Percentiles rank a stretch among this genome's conserved stretches.
These are phyloP conservation scores for Drosophila asahinai DNA, from an alignment of 1,140 invertebrate species.

Conservation along the genomic window DNA sequence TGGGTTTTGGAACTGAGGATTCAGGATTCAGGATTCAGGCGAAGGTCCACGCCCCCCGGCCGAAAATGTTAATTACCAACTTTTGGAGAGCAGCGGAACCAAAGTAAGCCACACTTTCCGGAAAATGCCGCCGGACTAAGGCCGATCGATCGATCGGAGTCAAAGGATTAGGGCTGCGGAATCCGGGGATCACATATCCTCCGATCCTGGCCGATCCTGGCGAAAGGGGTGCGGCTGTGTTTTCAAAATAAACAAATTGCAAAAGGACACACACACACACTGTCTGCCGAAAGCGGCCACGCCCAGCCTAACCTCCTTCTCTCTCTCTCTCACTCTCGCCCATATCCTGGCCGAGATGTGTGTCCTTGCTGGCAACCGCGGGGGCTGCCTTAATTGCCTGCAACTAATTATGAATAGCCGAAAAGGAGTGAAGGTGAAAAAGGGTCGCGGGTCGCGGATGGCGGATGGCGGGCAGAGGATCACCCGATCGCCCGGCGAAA, in stretches of 20 bases:
- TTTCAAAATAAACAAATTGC: conserved; percentile 83
- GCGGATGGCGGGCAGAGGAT: background rate
- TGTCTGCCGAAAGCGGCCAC: conserved; percentile 18
- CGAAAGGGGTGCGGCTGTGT: conserved; percentile 79
- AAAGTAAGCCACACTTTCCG: conserved; percentile 82
- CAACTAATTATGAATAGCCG: conserved; percentile 80
- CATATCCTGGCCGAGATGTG: conserved; percentile 1
- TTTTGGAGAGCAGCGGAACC: conserved; percentile 69
- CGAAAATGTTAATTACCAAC: conserved; percentile 76
- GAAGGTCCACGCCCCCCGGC: conserved; percentile 11
- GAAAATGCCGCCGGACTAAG: conserved; percentile 59
- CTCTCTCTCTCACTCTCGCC: background rate
- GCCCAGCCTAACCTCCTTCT: conserved; percentile 30
- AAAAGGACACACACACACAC: conserved; percentile 47
- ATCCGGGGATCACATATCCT: conserved; percentile 43
- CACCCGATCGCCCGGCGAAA: background rate
- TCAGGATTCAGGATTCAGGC: conserved; percentile 1
- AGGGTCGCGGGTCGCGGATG: background rate
- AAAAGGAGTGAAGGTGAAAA: conserved; percentile 65
- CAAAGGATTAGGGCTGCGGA: conserved; percentile 68
- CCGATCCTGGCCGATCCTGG: conserved; percentile 6
- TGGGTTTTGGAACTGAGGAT: background rate
- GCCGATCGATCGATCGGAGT: conserved; percentile 50
- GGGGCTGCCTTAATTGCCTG: conserved; percentile 74
- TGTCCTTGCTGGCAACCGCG: conserved; percentile 74